Conservation (phyloP, 2,888 invertebrate genomes). For the Drosophila atripex region DNA sequence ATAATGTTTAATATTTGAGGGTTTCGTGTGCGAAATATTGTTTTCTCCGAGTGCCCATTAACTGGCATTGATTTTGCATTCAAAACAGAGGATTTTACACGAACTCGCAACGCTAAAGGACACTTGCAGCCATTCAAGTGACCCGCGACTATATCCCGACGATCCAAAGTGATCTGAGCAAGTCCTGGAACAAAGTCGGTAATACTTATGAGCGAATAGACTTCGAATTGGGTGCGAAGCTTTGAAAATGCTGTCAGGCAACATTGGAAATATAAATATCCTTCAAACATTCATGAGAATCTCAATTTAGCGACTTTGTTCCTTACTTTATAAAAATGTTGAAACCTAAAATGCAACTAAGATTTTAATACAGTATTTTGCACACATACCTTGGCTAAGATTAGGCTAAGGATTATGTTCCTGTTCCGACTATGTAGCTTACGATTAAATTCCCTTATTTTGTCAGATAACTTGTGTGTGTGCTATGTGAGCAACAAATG, state of each 20-base stretch:
- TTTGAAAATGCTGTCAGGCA: neutral
- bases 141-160: slow-evolving; percentile 69
- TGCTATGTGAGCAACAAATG: slow-evolving; percentile 17
- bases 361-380: slow-evolving; percentile 38
- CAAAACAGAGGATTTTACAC: slow-evolving; percentile 68
- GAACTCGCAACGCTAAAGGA: slow-evolving; percentile 65
- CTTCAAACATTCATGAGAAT: neutral
- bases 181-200: slow-evolving; percentile 29
- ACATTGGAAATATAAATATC: neutral
- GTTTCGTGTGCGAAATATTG: slow-evolving; percentile 55
- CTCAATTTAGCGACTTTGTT: slow-evolving; percentile 33
- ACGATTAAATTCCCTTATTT: slow-evolving; percentile 73
- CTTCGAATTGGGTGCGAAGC: slow-evolving; percentile 25
- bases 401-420: slow-evolving; percentile 1
- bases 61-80: slow-evolving; percentile 12
- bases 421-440: slow-evolving; percentile 28
- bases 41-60: slow-evolving; percentile 1
- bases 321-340: neutral
- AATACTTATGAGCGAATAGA: slow-evolving; percentile 26
- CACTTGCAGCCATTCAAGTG: slow-evolving; percentile 85
- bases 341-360: neutral
- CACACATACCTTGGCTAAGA: slow-evolving; percentile 31
- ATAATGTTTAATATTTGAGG: neutral
- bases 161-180: slow-evolving; percentile 51
- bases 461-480: slow-evolving; percentile 73